Evolutionary conservation across 1,140 invertebrate species (phyloP).

Genomic region (Caenorhabditis briggsae): DNA sequence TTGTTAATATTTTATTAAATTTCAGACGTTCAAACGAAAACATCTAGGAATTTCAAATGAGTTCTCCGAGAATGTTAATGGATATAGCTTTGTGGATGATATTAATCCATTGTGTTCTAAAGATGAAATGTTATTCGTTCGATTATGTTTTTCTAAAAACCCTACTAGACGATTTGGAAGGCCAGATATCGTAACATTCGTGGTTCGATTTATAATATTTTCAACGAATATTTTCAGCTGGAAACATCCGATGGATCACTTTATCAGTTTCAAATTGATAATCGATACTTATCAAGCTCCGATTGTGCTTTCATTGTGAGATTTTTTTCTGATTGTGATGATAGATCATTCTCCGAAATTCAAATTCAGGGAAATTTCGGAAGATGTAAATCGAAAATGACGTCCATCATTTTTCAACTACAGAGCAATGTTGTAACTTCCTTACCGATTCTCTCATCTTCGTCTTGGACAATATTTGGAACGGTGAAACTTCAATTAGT

Average conservation of each 20-base stretch:
- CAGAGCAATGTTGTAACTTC: constrained; percentile 80
- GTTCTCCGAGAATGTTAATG: not conserved
- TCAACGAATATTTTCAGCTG: not conserved
- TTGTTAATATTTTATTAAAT: not conserved
- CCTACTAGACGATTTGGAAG: constrained; percentile 9
- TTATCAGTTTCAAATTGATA: not conserved
- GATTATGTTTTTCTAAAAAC: constrained; percentile 33
- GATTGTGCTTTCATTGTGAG: constrained; percentile 85
- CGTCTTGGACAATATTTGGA: not conserved
- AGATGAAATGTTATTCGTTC: not conserved
- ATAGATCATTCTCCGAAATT: no score
- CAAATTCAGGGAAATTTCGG: not conserved
- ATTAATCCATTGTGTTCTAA: constrained; percentile 2
- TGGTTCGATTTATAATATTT: not conserved
- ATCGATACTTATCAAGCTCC: not conserved
- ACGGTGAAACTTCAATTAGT: not conserved
- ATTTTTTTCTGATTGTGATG: constrained; percentile 81
- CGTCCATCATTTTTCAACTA: constrained; percentile 81
- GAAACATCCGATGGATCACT: not conserved
- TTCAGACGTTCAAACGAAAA: not conserved
- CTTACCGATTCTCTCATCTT: constrained; percentile 80
- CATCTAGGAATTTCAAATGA: not conserved
- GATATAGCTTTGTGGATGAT: not conserved
- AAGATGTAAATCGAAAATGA: not conserved
- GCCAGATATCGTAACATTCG: not conserved